Evolutionary conservation across 1,140 invertebrate genomes (phyloP), one percentile per base, ranked within the genome.

Genomic region (Gonioctena quinquepunctata): DNA sequence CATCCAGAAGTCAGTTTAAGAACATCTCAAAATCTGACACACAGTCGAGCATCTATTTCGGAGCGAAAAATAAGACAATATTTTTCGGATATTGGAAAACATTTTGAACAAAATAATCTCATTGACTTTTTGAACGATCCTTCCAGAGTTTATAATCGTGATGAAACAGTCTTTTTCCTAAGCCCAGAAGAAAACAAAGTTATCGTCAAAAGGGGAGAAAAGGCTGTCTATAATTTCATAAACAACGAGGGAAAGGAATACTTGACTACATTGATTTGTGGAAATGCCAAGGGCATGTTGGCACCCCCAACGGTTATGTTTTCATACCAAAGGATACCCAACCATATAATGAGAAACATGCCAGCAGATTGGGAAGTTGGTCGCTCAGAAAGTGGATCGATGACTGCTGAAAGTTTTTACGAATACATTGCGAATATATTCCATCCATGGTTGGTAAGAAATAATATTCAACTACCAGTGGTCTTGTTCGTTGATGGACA

Each of bases 371-470:
- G 50, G 50, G 50, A 7, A 54, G 21, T 54, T 19, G 50, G 50
- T 22, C 16, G 50, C 16, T 19, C 50, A 22, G 50, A 54, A 19
- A 54, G 11, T 18, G 50, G 50, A 19, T 54, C 11, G 50, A 54
- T 54, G 50, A 54, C 50, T 8, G 18, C 16, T 18, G 16, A 18
- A 18, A 19, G 16, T 54, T 54, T 54, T 54, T 54, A 19, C 21
- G 50, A 54, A 54, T 54, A 54, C 50, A 18, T 54, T 22, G 50
- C 50, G 21, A 54, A 54, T 54, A 54, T 54, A 19, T 54, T 54
- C 21, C 21, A 54, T 54, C 16, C 16, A 54, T 54, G 50, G 50
- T 18, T 54, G 50, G 50, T 54, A 8, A 54, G 18, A 18, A 54
- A 54, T 19, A 54, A 18, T 54, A 54, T 54, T 19, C 16, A 54